Percentiles rank a stretch among this genome's conserved stretches.
phyloP scores from a whole-genome alignment of 2,888 invertebrate genomes.

The Pharmacophagus antenor region DNA sequence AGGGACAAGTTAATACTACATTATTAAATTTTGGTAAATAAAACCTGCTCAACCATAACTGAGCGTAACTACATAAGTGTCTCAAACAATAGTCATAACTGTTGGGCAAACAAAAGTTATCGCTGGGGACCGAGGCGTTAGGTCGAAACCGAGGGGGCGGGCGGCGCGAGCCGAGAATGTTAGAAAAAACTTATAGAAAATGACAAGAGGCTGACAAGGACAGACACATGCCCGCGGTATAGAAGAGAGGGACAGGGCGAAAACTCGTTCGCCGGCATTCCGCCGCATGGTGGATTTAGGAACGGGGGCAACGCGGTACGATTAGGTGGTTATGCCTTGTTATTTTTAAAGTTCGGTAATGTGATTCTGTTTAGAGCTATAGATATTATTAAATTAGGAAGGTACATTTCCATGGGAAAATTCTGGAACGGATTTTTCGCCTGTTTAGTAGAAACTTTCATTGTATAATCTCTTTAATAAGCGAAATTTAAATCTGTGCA shows the following conservation, averaged over 20 bases:
- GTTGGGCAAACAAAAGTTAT: conserved; percentile 75
- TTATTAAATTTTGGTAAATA: conserved; percentile 64
- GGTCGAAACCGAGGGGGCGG: conserved; percentile 70
- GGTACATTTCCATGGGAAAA: background rate
- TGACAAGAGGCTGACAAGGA: conserved; percentile 77
- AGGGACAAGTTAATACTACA: conserved; percentile 60
- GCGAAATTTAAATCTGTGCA: background rate
- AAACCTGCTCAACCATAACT: conserved; percentile 56
- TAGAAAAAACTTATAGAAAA: conserved; percentile 82
- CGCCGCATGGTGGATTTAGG: conserved; percentile 79
- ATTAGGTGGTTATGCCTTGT: conserved; percentile 77
- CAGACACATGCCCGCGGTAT: conserved; percentile 60
- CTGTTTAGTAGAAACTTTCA: no score
- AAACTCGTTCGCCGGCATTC: conserved; percentile 79
- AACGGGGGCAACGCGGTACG: conserved; percentile 79
- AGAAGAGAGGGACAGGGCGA: conserved; percentile 70
- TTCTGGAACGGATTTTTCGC: no score
- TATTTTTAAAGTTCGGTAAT: conserved; percentile 59
- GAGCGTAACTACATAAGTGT: conserved; percentile 72
- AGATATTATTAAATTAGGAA: conserved; percentile 33
- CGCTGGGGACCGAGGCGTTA: conserved; percentile 64
- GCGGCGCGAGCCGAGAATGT: conserved; percentile 70
- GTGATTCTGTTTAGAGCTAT: conserved; percentile 34
- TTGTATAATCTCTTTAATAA: background rate
- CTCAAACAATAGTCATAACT: conserved; percentile 74